Evolutionary conservation across 2,113 vertebrate species (phyloP).

Genomic region (Corythaeola cristata): DNA sequence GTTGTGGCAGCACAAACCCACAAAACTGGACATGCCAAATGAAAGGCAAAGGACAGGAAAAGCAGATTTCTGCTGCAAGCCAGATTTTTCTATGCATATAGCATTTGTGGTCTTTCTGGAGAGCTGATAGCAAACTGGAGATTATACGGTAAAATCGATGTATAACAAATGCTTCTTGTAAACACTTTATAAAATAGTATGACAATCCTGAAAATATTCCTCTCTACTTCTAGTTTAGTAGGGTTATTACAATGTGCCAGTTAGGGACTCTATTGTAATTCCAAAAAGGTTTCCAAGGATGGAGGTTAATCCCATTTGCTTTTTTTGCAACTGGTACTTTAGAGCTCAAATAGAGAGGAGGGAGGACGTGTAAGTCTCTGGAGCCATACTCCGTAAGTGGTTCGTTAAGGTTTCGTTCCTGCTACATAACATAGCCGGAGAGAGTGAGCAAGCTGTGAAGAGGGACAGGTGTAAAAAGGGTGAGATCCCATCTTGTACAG

Average conservation of each 20-base stretch:
- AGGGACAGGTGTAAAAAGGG: neutral
- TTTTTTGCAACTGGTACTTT: neutral
- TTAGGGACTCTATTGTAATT: neutral
- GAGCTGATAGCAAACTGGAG: neutral
- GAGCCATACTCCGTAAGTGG: rapidly evolving
- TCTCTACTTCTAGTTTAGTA: neutral
- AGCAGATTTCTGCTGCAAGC: neutral
- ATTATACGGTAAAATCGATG: neutral
- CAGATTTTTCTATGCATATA: neutral
- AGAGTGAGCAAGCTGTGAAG: neutral
- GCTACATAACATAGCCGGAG: neutral
- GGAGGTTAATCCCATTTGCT: neutral
- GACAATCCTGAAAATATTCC: neutral
- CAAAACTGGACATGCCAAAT: neutral
- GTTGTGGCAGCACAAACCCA: neutral
- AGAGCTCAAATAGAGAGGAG: neutral
- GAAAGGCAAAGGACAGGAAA: neutral
- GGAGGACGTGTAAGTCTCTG: neutral
- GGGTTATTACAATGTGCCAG: neutral
- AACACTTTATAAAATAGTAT: neutral
- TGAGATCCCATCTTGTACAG: neutral
- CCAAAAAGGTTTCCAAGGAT: neutral
- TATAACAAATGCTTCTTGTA: neutral
- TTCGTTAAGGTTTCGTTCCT: neutral
- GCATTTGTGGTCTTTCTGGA: neutral